Base-by-base conservation (phyloP, 2,797 vertebrate genomes). In the Limosa lapponica region DNA sequence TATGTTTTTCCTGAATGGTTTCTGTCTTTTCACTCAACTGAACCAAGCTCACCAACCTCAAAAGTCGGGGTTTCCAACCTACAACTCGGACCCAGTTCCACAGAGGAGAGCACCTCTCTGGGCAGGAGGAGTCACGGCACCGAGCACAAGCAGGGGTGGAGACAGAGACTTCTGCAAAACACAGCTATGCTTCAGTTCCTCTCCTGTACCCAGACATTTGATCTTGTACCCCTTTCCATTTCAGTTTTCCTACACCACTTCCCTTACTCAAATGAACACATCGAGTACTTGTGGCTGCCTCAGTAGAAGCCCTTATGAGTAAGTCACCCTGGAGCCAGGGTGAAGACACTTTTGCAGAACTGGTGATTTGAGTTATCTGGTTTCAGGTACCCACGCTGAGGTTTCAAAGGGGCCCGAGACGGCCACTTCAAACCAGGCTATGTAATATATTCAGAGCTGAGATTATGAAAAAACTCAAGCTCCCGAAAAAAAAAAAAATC, bases 161-260 rank as follows among this genome's bases (percentile, higher is more conserved):
- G 66, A 67, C 1, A 20, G 41, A 87, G 54, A 77, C 65, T 81
- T 92, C 82, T 91, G 82, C 82, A 90, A 73, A 82, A 85, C 0
- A 0, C 7, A 14, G 43, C 36, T 74, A 10, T 0, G 1, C 82
- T 91, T 85, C 87, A 28, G 87, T 80, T 89, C 92, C 82, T 78
- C 65, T 86, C 75, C 67, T 74, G 11, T 18, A 90, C 43, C 25
- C 16, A 14, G 55, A 57, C 5, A 55, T 55, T 66, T 88, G 46
- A 25, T n/a, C 32, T 34, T 48, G 28, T 74, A 65, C 39, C 27
- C 41, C 57, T 71, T 90, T 67, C 75, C 72, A 78, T 87, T 95
- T 93, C 84, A 74, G 8, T 89, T 87, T 91, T 71, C 49, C 37
- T 58, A 22, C 28, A 69, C 64, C 51, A 46, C 69, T 96, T 96